These are phyloP conservation scores for Ostrea denselamellosa DNA, from an alignment of 1,140 invertebrate species.

Conservation along the genomic window DNA sequence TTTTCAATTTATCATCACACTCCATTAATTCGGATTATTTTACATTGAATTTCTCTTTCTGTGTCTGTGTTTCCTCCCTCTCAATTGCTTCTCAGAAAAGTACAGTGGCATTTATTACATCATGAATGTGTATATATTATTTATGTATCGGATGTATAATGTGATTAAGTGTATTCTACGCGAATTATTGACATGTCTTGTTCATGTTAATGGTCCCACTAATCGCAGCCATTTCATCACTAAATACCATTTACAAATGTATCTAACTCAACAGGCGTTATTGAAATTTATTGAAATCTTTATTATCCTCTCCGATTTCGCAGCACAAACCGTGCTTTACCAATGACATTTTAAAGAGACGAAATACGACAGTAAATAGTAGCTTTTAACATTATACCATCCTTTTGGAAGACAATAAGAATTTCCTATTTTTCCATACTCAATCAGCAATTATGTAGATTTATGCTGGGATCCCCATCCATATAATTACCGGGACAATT, in stretches of 20 bases:
- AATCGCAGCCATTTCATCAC: conserved; percentile 31
- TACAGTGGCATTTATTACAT: conserved; percentile 17
- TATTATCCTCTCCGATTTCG: conserved; percentile 45
- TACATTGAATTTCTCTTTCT: background rate
- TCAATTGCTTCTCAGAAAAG: conserved; percentile 21
- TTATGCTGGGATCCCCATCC: conserved; percentile 40
- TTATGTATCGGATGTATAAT: conserved; percentile 35
- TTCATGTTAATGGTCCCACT: conserved; percentile 21
- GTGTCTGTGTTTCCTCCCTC: background rate
- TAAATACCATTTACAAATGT: conserved; percentile 45
- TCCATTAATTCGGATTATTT: background rate
- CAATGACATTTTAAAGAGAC: conserved; percentile 42
- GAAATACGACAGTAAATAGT: conserved; percentile 41
- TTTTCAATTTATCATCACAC: background rate
- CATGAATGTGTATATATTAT: conserved; percentile 40
- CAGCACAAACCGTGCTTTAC: conserved; percentile 25
- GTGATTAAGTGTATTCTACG: conserved; percentile 30
- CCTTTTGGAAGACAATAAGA: conserved; percentile 40
- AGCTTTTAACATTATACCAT: conserved; percentile 51
- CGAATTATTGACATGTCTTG: conserved; percentile 36
- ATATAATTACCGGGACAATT: conserved; percentile 43
- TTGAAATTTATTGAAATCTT: conserved; percentile 46
- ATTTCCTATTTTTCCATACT: conserved; percentile 45
- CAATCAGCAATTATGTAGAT: conserved; percentile 47
- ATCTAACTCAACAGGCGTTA: conserved; percentile 40